A percentile compares a stretch with the other conserved stretches of the same genome.
Evolutionary conservation across 2,797 vertebrate species (phyloP).

Genomic region (Momotus momota): DNA sequence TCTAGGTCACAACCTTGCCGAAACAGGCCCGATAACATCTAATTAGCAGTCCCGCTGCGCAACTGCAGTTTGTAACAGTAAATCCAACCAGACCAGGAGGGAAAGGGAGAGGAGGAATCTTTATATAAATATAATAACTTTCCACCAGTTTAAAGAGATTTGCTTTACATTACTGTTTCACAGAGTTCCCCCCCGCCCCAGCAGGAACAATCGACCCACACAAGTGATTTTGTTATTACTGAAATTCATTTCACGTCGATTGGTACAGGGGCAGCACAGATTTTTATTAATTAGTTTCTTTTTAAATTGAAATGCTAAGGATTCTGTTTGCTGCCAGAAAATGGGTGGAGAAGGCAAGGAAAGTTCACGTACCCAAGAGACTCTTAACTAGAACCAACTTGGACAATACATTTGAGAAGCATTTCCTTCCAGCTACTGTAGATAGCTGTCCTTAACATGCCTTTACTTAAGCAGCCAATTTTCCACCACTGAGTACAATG

Average conservation of each 20-base stretch:
- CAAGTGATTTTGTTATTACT: background rate
- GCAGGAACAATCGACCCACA: background rate
- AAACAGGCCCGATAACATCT: constrained; percentile 36
- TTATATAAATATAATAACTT: background rate
- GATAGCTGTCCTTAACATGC: constrained; percentile 54
- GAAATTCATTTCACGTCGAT: background rate
- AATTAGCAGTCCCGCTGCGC: background rate
- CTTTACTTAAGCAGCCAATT: constrained; percentile 60
- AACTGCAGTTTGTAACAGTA: background rate
- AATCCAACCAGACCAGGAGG: background rate
- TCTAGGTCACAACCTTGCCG: constrained; percentile 18
- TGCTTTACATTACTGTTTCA: background rate
- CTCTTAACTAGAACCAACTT: constrained; percentile 29
- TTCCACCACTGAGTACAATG: constrained; percentile 59
- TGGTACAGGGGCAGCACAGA: background rate
- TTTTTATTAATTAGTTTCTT: background rate
- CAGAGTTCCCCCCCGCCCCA: background rate
- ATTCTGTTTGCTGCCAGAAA: constrained; percentile 23
- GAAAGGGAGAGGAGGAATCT: background rate
- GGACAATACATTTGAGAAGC: constrained; percentile 64
- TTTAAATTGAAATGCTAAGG: background rate
- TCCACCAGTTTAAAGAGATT: background rate
- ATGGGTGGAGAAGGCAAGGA: constrained; percentile 59
- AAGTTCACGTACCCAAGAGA: constrained; percentile 60
- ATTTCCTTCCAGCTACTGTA: constrained; percentile 74